These are phyloP conservation scores for Corvus hawaiiensis DNA, from an alignment of 2,113 vertebrate species.

Conservation along the genomic window DNA sequence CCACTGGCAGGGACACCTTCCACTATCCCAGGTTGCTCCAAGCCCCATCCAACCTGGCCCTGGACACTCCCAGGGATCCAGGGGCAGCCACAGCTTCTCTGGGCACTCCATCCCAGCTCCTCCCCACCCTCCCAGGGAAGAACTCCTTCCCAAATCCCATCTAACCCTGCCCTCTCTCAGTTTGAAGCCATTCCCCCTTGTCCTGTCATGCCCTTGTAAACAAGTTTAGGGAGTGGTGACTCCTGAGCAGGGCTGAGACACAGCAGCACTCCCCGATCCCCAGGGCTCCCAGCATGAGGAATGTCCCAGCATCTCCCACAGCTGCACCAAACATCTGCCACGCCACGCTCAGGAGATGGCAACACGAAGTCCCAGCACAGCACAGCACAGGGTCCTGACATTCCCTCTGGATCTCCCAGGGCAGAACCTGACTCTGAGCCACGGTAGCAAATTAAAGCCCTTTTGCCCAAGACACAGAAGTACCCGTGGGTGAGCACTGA, in stretches of 20 bases:
- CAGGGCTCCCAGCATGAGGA: background rate
- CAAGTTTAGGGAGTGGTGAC: background rate
- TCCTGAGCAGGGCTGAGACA: background rate
- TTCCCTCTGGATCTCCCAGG: background rate
- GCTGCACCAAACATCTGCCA: background rate
- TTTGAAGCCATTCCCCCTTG: background rate
- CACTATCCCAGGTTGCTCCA: background rate
- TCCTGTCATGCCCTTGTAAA: background rate
- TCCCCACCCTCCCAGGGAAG: too few relatives aligned
- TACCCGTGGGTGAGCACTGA: rapidly evolving
- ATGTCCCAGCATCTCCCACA: background rate
- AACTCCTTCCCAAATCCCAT: background rate
- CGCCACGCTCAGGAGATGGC: rapidly evolving
- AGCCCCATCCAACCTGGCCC: rapidly evolving
- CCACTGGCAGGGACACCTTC: background rate
- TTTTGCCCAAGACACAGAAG: background rate
- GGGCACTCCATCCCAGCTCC: background rate
- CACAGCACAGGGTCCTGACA: background rate
- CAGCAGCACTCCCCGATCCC: background rate
- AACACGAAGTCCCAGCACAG: background rate
- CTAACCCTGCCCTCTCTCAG: background rate
- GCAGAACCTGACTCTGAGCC: background rate
- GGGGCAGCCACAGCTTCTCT: background rate
- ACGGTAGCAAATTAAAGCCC: rapidly evolving
- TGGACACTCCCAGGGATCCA: background rate